Evolutionary conservation across 2,797 vertebrate species (phyloP), one percentile per base, ranked within the genome.

Genomic region (Zenarchopterus dispar): DNA sequence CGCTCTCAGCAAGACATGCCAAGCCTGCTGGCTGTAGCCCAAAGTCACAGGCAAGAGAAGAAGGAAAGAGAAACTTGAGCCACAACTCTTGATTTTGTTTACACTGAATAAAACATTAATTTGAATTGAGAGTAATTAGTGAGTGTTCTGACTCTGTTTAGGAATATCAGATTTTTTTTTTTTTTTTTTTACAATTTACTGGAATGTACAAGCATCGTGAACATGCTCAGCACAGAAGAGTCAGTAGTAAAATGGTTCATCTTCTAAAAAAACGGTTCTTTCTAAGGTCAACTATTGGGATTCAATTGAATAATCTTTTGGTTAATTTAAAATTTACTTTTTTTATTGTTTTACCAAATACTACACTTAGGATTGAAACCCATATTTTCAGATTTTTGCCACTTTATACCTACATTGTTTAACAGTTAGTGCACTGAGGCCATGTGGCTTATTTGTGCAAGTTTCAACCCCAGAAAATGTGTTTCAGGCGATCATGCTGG

Each of bases 11-110:
- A 70, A 78, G 65, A 73, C 71, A 70, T 76, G 84, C 88, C 84
- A 91, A 86, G 70, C 62, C 46, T 80, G 65, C 74, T 88, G 91
- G 89, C 82, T 64, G 61, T 4, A 52, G 54, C 76, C 86, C 88
- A 90, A 68, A 24, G 67, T 6, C 28, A 70, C 67, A 63, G 62
- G 42, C 48, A 62, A 78, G 73, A 66, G 64, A 75, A 56, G 55
- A 74, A 78, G 58, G 57, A 79, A 69, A 75, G 53, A 64, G 58
- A 70, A 48, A 46, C 70, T 64, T 63, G 56, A 73, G 75, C 57
- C 79, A 75, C 61, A 76, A 83, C 77, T 59, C 58, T 53, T 73
- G 73, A 83, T 89, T 84, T 83, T 73, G 64, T 78, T 80, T 80
- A 69, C 54, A 60, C 44, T 62, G 57, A 78, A 53, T 64, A 63